Evolutionary conservation across 2,888 invertebrate genomes (phyloP).

Genomic region (Mongoloraphidia duomilia): DNA sequence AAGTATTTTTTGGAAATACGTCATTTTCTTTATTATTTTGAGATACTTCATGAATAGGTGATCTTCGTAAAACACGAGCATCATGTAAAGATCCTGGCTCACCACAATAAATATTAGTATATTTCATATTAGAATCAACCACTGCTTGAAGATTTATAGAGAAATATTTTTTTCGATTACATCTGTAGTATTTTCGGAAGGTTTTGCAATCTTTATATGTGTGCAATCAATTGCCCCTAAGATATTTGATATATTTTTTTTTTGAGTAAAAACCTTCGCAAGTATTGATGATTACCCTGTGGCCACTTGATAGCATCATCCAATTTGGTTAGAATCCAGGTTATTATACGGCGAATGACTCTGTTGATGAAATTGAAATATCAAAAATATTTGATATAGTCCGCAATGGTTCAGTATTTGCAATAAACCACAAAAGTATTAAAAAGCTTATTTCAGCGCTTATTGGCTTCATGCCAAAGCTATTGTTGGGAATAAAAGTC

Average conservation of each 20-base stretch:
- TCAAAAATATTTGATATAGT: constrained; percentile 7
- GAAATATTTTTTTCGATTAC: constrained; percentile 7
- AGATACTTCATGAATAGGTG: constrained; percentile 7
- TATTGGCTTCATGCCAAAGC: constrained; percentile 6
- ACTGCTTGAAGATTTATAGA: constrained; percentile 8
- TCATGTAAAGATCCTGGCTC: constrained; percentile 12
- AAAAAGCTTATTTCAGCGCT: constrained; percentile 7
- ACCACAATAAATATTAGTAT: constrained; percentile 8
- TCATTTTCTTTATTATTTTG: constrained; percentile 2
- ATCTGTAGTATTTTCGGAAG: constrained; percentile 3
- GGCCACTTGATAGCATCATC: constrained; percentile 8
- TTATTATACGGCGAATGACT: constrained; percentile 6
- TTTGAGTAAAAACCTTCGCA: constrained; percentile 7
- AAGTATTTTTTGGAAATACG: constrained; percentile 9
- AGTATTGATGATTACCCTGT: not conserved
- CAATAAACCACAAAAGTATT: constrained; percentile 8
- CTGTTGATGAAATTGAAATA: constrained; percentile 8
- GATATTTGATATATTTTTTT: constrained; percentile 2
- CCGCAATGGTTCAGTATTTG: constrained; percentile 9
- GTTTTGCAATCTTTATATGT: constrained; percentile 6
- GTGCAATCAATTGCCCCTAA: constrained; percentile 9
- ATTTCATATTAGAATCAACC: constrained; percentile 5
- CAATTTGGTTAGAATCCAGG: constrained; percentile 8
- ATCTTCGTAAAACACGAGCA: constrained; percentile 15
- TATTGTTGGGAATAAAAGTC: constrained; percentile 3